A percentile compares a stretch with the other conserved stretches of the same genome.
Conservation (phyloP, 2,888 invertebrate species). For the Chesias legatella region DNA sequence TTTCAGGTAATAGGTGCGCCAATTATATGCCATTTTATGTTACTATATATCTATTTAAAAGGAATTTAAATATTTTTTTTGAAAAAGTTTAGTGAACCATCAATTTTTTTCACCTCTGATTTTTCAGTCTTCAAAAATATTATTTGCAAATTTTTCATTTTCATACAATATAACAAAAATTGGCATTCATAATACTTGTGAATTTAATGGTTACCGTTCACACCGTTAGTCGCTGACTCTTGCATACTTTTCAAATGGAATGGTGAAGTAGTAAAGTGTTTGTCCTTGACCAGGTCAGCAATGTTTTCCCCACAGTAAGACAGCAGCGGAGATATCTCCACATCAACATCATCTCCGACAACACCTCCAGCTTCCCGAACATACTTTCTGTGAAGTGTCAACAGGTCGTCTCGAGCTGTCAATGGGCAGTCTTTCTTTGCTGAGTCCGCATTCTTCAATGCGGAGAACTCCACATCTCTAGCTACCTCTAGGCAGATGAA, state of each 20-base stretch:
- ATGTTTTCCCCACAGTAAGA: conserved; percentile 96
- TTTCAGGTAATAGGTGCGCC: too few relatives aligned
- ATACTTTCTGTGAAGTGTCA: conserved; percentile 88
- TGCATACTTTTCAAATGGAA: conserved; percentile 77
- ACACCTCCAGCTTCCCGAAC: conserved; percentile 90
- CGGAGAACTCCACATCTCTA: conserved; percentile 96
- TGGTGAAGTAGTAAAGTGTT: conserved; percentile 84
- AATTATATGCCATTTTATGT: too few relatives aligned
- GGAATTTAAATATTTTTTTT: too few relatives aligned
- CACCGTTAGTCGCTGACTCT: conserved; percentile 54
- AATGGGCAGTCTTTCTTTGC: conserved; percentile 94
- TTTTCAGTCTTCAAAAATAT: conserved; percentile 15
- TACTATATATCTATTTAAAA: too few relatives aligned
- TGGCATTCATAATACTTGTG: neutral
- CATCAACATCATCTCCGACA: conserved; percentile 82
- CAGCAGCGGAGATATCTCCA: conserved; percentile 95
- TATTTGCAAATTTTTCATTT: neutral
- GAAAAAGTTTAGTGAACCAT: neutral
- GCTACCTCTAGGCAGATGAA: conserved; percentile 96
- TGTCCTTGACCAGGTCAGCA: conserved; percentile 82
- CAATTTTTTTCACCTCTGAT: neutral
- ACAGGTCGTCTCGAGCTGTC: conserved; percentile 89
- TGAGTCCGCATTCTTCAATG: conserved; percentile 95
- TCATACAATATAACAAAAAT: too few relatives aligned
- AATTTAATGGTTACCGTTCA: conserved; percentile 62